Percentiles rank a stretch among this genome's conserved stretches.
phyloP scores from a whole-genome alignment of 2,113 vertebrate genomes.

The Catharus fuscescens region DNA sequence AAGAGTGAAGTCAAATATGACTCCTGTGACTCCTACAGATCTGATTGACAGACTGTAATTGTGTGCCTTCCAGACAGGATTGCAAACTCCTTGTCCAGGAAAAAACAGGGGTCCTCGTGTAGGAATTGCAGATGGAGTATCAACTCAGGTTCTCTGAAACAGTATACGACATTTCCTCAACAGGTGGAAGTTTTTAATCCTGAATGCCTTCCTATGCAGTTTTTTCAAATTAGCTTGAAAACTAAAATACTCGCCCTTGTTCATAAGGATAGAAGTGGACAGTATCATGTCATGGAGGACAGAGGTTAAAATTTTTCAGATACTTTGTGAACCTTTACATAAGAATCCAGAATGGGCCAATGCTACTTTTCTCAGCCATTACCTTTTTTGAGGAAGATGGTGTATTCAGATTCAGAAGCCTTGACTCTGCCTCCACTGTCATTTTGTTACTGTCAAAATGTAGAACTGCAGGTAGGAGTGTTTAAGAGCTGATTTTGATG shows the following conservation, averaged over 20 bases:
- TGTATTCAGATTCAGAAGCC: not conserved
- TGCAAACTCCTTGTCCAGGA: not conserved
- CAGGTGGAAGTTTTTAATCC: conserved; percentile 11
- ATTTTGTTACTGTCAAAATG: not conserved
- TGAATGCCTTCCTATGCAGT: not conserved
- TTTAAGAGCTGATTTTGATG: conserved; percentile 34
- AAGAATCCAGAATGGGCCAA: not conserved
- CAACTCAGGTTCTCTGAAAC: not conserved
- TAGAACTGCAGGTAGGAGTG: not conserved
- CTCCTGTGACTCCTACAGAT: not conserved
- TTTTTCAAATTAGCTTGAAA: not conserved
- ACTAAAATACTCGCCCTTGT: not conserved
- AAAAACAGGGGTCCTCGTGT: conserved; percentile 15
- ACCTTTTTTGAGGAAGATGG: not conserved
- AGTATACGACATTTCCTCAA: not conserved
- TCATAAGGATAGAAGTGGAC: not conserved
- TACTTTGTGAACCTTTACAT: not conserved
- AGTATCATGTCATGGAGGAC: not conserved
- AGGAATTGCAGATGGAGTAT: conserved; percentile 8
- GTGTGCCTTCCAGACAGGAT: not conserved
- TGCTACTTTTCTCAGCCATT: not conserved
- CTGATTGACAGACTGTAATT: not conserved
- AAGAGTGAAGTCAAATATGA: not conserved
- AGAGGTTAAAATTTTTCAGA: not conserved
- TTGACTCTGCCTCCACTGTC: not conserved